Base-by-base conservation (phyloP, 2,888 invertebrate genomes). In the Clitarchus hookeri region DNA sequence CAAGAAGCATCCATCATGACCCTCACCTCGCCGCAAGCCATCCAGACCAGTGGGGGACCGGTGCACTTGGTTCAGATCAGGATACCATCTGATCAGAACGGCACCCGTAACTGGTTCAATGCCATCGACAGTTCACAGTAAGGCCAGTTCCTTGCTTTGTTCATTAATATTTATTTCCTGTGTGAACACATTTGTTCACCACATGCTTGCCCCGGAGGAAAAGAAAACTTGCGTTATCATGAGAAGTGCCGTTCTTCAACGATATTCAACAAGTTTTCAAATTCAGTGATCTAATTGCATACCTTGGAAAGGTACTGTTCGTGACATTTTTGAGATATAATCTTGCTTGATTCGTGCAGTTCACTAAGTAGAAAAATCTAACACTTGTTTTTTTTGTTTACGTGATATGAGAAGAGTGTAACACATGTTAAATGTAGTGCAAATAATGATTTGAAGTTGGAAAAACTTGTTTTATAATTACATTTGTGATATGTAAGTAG, bases 51-150 rank as follows among this genome's bases (percentile, higher is more conserved):
- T 36, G 88, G 88, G 48, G 90, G 90, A 6, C 89, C 90, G 36
- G 90, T 90, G 19, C 90, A 90, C 86, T 88, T 90, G 23, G 90
- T 90, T 27, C 90, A 90, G 87, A 90, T 90, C 82, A 88, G 89
- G 84, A 88, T 90, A 53, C 90, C 90, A 8, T 89, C 88, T 11
- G 89, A 89, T 65, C 88, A 88, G 26, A 87, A 88, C 84, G 87
- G 88, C n/a, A 87, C 83, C n/a, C 87, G 87, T 44, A 88, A 89
- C 27, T 90, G 89, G 89, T 89, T 89, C 65, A 89, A 90, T 84
- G 88, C 89, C 79, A 88, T 90, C 23, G 87, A 88, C 12, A 87
- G 85, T 25, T 87, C 85, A 27, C 84, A 88, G 84, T 88, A 85
- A 87, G 25, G 83, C 16, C 8, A 83, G 44, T 82, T 36, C 36